Conservation (phyloP, 1,140 invertebrate genomes). For the Drosophila santomea region DNA sequence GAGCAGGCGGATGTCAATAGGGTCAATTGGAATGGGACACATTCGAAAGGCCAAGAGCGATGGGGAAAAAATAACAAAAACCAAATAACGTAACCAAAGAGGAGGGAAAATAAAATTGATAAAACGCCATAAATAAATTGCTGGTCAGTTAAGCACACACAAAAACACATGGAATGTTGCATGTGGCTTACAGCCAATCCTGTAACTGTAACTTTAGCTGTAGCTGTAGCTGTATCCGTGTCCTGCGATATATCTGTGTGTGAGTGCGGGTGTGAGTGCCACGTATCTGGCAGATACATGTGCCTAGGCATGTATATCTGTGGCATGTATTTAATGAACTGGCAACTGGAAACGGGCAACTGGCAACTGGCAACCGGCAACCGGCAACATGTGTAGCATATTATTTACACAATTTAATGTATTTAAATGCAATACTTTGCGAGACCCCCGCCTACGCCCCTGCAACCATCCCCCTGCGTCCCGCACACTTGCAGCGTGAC, state of each 20-base stretch:
- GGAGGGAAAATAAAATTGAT: conserved; percentile 57
- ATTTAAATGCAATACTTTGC: conserved; percentile 83
- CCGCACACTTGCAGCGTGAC: conserved; percentile 20
- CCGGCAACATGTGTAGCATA: conserved; percentile 77
- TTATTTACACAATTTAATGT: conserved; percentile 84
- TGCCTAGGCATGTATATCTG: conserved; percentile 76
- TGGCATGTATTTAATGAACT: conserved; percentile 83
- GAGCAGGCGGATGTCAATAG: conserved; percentile 6
- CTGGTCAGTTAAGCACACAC: conserved; percentile 63
- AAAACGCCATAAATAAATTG: conserved; percentile 79
- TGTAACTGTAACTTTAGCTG: not conserved
- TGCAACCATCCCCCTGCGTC: conserved; percentile 2
- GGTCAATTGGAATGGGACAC: not conserved
- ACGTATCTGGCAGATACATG: conserved; percentile 57
- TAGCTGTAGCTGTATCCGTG: conserved; percentile 1
- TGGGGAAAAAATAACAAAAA: conserved; percentile 1
- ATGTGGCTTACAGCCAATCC: conserved; percentile 33
- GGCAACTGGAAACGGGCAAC: conserved; percentile 75
- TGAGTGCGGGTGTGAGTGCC: conserved; percentile 21
- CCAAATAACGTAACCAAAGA: conserved; percentile 6
- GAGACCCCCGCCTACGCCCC: conserved; percentile 1
- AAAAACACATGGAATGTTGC: conserved; percentile 22
- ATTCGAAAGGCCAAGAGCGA: not conserved
- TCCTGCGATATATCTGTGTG: conserved; percentile 9
- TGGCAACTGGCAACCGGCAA: no score